Evolutionary conservation across 2,797 vertebrate genomes (phyloP).

Genomic region (Hyperoplus lanceolatus): DNA sequence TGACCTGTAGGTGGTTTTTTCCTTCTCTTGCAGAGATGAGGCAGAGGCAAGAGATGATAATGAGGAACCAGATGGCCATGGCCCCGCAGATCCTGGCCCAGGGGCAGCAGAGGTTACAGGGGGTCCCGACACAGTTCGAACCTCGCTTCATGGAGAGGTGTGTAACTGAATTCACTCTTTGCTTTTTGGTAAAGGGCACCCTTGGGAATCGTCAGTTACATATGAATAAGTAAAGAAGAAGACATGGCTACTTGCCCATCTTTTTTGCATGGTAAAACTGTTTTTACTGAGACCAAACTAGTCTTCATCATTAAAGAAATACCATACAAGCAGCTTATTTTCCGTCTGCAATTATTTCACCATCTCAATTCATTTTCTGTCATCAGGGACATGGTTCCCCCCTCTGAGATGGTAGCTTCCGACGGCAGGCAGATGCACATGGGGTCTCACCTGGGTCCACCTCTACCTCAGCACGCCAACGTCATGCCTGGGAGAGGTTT

Average conservation of each 20-base stretch:
- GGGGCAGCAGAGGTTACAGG: constrained; percentile 90
- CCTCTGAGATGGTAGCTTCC: constrained; percentile 88
- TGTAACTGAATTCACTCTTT: constrained; percentile 32
- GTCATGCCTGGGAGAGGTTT: constrained; percentile 86
- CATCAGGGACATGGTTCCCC: constrained; percentile 89
- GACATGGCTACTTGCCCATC: neutral
- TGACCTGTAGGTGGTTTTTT: constrained; percentile 25
- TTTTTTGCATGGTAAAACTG: too few species aligned
- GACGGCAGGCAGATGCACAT: constrained; percentile 92
- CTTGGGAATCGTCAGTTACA: neutral
- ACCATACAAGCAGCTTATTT: neutral
- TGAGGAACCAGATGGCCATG: constrained; percentile 94
- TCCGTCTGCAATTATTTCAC: neutral
- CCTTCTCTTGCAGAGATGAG: constrained; percentile 86
- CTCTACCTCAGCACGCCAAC: constrained; percentile 85
- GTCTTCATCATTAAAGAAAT: too few species aligned
- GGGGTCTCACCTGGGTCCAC: constrained; percentile 87
- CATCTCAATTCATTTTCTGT: constrained; percentile 18
- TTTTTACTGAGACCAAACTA: too few species aligned
- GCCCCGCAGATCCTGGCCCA: constrained; percentile 90
- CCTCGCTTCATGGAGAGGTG: constrained; percentile 92
- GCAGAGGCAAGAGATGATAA: constrained; percentile 91
- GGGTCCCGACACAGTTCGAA: constrained; percentile 89
- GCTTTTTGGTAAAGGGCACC: constrained; percentile 5
- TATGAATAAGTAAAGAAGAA: neutral